Conservation (phyloP, 2,797 vertebrate genomes). For the Trichosurus vulpecula region DNA sequence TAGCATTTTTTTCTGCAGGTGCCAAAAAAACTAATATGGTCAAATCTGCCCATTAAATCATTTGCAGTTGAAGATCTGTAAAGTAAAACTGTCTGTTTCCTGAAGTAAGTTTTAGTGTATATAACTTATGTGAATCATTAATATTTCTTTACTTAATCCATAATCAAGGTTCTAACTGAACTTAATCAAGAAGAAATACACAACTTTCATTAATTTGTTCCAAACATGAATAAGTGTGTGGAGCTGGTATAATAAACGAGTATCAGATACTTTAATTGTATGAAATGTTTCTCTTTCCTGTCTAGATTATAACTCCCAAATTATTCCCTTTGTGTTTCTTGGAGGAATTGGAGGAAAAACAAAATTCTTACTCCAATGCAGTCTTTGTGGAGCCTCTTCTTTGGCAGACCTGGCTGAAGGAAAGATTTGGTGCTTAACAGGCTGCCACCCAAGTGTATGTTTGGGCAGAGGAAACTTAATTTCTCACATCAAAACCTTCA, state of each 20-base stretch:
- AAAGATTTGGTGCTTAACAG: not conserved
- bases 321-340: not conserved
- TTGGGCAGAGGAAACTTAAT: not conserved
- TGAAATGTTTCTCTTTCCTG: not conserved
- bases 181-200: constrained; percentile 1
- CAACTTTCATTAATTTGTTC: not conserved
- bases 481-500: not conserved
- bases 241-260: not conserved
- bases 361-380: not conserved
- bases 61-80: not conserved
- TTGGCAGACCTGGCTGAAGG: not conserved
- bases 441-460: not conserved
- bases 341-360: not conserved
- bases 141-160: not conserved
- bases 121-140: not conserved
- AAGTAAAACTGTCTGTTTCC: not conserved
- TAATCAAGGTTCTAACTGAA: not conserved
- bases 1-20: not conserved
- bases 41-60: not conserved
- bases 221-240: not conserved
- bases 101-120: not conserved
- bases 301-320: not conserved
- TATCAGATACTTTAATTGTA: not conserved
- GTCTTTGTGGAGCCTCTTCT: not conserved
- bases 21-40: not conserved